Evolutionary conservation across 1,140 invertebrate genomes (phyloP), one percentile per base, ranked within the genome.

Genomic region (Polypedilum pembai): DNA sequence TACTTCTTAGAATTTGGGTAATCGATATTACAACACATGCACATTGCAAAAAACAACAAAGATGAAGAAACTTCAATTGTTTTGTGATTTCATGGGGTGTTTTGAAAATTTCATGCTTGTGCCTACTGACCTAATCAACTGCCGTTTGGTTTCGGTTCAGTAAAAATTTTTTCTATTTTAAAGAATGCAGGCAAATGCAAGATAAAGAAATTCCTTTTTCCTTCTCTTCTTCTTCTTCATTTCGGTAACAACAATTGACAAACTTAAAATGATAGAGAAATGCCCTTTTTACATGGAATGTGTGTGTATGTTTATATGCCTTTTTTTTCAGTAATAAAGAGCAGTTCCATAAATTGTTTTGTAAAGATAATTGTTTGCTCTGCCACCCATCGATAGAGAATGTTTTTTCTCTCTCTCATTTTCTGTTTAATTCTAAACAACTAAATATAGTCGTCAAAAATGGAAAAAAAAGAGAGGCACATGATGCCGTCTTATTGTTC

Each of bases 381-480:
- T 56, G 45, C 45, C 45, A 56, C 45, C 45, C 45, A 56, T 56
- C 45, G 45, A 56, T 56, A 56, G n/a, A 12, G 45, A 56, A 12
- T 33, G 24, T 56, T 56, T 12, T 56, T 56, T 56, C 45, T 56
- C 45, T 56, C n/a, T 56, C 45, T 56, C 45, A n/a, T 56, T 56
- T 56, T 56, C 41, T 12, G 40, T 45, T 45, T 8, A 45, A 45
- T 45, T 45, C 45, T 56, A 15, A 56, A 56, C 45, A 56, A 56
- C 45, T 56, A 56, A 56, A 56, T 56, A 56, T 56, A 56, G 45
- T 56, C 45, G 45, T 56, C 45, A 56, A 56, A 56, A 56, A 56
- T 15, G 12, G 45, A 56, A n/a, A 56, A n/a, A 56, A n/a, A 15
- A 56, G 45, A n/a, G n/a, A 56, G 45, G 45, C 45, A 56, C 45